phyloP scores from a whole-genome alignment of 2,113 vertebrate genomes.

The Nothobranchius furzeri region DNA sequence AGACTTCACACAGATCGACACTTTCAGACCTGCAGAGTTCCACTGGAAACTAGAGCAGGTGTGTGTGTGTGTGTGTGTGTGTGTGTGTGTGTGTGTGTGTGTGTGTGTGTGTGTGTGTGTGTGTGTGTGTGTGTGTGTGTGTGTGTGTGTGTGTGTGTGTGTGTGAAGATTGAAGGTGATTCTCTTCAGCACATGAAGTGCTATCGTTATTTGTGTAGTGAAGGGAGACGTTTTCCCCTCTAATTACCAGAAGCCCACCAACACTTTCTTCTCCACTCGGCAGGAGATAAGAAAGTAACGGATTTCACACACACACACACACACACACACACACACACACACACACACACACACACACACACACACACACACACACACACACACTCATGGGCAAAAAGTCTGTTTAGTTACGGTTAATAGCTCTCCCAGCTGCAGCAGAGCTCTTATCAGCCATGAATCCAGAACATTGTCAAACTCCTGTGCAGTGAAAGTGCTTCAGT shows the following conservation, averaged over 20 bases:
- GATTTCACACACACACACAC: slow-evolving; percentile 18
- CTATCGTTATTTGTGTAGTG: slow-evolving; percentile 53
- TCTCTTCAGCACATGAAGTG: slow-evolving; percentile 46
- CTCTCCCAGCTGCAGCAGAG: slow-evolving; percentile 40
- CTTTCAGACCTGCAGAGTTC: slow-evolving; percentile 94
- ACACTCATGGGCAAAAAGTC: slow-evolving; percentile 29
- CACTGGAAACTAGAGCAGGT: slow-evolving; percentile 99
- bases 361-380: slow-evolving; percentile 6
- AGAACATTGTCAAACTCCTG: slow-evolving; percentile 52
- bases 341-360: slow-evolving; percentile 14
- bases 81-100: slow-evolving; percentile 4
- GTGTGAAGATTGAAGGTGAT: slow-evolving; percentile 31
- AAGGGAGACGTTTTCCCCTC: slow-evolving; percentile 52
- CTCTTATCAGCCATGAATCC: slow-evolving; percentile 46
- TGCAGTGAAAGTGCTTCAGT: slow-evolving; percentile 36
- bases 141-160: neutral
- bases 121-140: neutral
- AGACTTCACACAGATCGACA: slow-evolving; percentile 92
- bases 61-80: slow-evolving; percentile 39
- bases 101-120: neutral
- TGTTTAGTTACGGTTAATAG: slow-evolving; percentile 56
- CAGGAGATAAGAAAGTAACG: slow-evolving; percentile 49
- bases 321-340: slow-evolving; percentile 8
- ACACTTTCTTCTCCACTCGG: slow-evolving; percentile 48
- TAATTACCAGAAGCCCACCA: slow-evolving; percentile 64